Conservation (phyloP, 2,797 vertebrate species). For the Alosa sapidissima region DNA sequence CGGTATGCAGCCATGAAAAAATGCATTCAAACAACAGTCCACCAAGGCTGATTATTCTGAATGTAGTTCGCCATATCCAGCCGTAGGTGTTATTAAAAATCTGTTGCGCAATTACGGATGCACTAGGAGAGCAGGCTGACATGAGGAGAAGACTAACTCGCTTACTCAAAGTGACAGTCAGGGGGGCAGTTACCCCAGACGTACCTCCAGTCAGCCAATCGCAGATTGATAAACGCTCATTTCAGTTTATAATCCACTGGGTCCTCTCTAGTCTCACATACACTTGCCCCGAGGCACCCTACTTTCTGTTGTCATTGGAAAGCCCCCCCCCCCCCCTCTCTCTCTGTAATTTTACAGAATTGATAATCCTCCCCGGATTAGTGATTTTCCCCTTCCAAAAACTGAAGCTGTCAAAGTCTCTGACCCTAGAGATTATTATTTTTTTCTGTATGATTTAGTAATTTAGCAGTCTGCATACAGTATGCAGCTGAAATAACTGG, state of each 20-base stretch:
- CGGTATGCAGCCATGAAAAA: constrained; percentile 32
- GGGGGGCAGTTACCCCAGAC: constrained; percentile 12
- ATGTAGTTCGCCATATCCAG: background rate
- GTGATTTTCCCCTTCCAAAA: background rate
- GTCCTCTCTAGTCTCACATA: background rate
- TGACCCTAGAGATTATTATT: constrained; percentile 13
- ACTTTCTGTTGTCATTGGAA: constrained; percentile 5
- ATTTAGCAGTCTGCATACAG: constrained; percentile 2
- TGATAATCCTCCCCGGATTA: constrained; percentile 24
- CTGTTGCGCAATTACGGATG: constrained; percentile 5
- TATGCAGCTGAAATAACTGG: background rate
- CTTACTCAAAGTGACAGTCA: constrained; percentile 22
- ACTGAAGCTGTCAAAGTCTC: constrained; percentile 11
- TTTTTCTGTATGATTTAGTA: background rate
- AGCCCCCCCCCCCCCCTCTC: background rate
- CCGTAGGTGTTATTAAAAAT: constrained; percentile 10
- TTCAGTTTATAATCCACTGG: background rate
- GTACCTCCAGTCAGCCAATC: background rate
- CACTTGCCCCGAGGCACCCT: constrained; percentile 6
- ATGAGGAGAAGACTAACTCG: background rate
- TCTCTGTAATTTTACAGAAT: constrained; percentile 20
- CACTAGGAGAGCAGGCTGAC: background rate
- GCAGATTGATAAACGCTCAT: background rate
- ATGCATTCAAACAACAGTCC: constrained; percentile 30
- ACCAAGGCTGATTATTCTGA: background rate